Evolutionary conservation across 2,113 vertebrate species (phyloP), one percentile per base, ranked within the genome.

Genomic region (Talpa occidentalis): DNA sequence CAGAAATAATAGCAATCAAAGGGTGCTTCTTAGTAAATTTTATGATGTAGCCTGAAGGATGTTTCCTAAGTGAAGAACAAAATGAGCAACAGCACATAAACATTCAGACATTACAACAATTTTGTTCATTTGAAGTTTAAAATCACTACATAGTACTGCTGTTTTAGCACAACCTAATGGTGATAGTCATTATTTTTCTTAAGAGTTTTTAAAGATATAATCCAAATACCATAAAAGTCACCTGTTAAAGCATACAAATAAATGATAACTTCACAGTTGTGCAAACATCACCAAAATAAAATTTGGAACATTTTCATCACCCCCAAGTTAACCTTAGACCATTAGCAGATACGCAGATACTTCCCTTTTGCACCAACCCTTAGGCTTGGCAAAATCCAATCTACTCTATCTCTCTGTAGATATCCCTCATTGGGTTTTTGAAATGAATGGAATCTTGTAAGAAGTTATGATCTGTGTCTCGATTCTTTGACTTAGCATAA

Each of bases 41-140:
- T 40, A 40, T 49, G 37, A 10, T 10, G 10, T 44, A 77, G 28
- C 69, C 42, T 66, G 60, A 79, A 84, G 40, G 40, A 62, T 42
- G 54, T 89, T 92, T 84, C 35, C 70, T 78, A 59, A 70, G 37
- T 35, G 59, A 82, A 66, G 54, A 86, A 76, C 62, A 72, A 87
- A 86, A 28, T 17, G 47, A 72, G 15, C 40, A 83, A 19, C 21
- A 54, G 22, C 21, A 81, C 62, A n/a, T 77, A 52, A 54, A 66
- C n/a, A 22, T 52, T 66, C 82, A 30, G 62, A 49, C 30, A 77
- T 66, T 78, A 47, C 24, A 49, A 9, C 30, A 6, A 47, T 80
- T 86, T 73, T 21, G 74, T 94, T 92, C 76, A 54, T 52, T 60
- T 69, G 62, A 26, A 35, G 40, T 88, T 78, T 67, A 32, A 79